Evolutionary conservation across 2,888 invertebrate species (phyloP).

Genomic region (Spicauda simplicius): DNA sequence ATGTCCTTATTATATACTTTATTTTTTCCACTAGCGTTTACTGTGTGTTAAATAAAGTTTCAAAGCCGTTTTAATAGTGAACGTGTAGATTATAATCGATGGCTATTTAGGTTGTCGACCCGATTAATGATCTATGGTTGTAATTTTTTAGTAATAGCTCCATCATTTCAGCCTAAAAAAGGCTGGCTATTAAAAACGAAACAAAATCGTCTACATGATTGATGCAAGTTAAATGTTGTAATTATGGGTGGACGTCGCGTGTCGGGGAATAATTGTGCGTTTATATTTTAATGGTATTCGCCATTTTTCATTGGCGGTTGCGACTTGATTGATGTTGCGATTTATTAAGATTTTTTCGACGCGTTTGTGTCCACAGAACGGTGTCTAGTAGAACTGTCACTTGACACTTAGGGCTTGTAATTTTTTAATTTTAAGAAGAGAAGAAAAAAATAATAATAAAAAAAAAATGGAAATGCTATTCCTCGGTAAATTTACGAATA

Average conservation of each 20-base stretch:
- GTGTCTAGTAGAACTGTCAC: background rate
- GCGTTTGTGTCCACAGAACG: constrained; percentile 20
- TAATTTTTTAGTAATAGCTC: constrained; percentile 29
- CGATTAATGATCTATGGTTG: constrained; percentile 16
- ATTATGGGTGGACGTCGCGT: constrained; percentile 63
- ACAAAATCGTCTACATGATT: constrained; percentile 57
- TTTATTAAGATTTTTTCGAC: constrained; percentile 66
- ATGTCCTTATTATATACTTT: background rate
- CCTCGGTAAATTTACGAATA: too few relatives aligned
- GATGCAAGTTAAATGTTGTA: constrained; percentile 70
- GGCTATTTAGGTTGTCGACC: background rate
- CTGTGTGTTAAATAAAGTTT: background rate
- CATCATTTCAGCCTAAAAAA: constrained; percentile 31
- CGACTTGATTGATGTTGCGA: constrained; percentile 69
- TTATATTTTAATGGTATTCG: constrained; percentile 63
- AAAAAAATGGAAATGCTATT: too few relatives aligned
- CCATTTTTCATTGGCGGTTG: constrained; percentile 70
- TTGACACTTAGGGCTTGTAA: background rate
- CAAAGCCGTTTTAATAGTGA: background rate
- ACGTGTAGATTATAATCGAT: background rate
- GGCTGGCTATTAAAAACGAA: constrained; percentile 38
- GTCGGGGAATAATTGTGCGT: constrained; percentile 55
- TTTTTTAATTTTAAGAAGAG: too few relatives aligned
- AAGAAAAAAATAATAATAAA: too few relatives aligned
- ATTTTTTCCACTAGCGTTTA: background rate